phyloP scores from a whole-genome alignment of 2,888 invertebrate species.

The Strigamia crassipes region DNA sequence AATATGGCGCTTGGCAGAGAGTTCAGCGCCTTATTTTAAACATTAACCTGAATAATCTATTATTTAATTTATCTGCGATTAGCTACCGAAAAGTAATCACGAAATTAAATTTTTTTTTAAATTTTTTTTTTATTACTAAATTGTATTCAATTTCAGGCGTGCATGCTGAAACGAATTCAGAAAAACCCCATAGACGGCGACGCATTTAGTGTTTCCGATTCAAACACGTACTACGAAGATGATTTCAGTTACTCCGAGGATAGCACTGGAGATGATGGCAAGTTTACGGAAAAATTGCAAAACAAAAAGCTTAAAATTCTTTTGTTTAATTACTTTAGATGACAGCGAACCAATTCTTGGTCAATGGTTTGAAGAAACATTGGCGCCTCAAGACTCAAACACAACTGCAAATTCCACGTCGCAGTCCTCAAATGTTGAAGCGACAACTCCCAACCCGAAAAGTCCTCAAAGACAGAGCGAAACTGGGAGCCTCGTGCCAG shows the following conservation, averaged over 20 bases:
- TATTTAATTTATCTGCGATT: slow-evolving; percentile 85
- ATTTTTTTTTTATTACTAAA: not conserved
- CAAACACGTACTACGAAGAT: slow-evolving; percentile 95
- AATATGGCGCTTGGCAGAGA: slow-evolving; percentile 61
- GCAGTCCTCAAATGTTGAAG: slow-evolving; percentile 48
- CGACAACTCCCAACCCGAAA: slow-evolving; percentile 51
- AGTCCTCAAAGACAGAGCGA: slow-evolving; percentile 54
- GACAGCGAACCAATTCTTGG: slow-evolving; percentile 79
- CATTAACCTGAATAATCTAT: slow-evolving; percentile 76
- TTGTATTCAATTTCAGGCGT: slow-evolving; percentile 64
- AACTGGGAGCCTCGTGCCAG: slow-evolving; percentile 69
- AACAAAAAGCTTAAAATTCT: not conserved
- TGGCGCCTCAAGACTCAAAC: slow-evolving; percentile 70
- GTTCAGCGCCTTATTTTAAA: slow-evolving; percentile 72
- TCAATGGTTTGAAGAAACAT: slow-evolving; percentile 91
- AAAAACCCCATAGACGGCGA: slow-evolving; percentile 78
- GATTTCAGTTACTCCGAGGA: slow-evolving; percentile 87
- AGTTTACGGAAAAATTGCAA: slow-evolving; percentile 48
- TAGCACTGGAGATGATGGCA: slow-evolving; percentile 81
- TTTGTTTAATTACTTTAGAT: slow-evolving; percentile 53
- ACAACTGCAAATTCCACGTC: slow-evolving; percentile 52
- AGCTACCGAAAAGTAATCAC: slow-evolving; percentile 77
- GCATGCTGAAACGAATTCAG: slow-evolving; percentile 77
- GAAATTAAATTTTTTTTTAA: not conserved
- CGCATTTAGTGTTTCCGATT: slow-evolving; percentile 83